phyloP scores from a whole-genome alignment of 2,888 invertebrate genomes.

The Macrophya alboannulata region DNA sequence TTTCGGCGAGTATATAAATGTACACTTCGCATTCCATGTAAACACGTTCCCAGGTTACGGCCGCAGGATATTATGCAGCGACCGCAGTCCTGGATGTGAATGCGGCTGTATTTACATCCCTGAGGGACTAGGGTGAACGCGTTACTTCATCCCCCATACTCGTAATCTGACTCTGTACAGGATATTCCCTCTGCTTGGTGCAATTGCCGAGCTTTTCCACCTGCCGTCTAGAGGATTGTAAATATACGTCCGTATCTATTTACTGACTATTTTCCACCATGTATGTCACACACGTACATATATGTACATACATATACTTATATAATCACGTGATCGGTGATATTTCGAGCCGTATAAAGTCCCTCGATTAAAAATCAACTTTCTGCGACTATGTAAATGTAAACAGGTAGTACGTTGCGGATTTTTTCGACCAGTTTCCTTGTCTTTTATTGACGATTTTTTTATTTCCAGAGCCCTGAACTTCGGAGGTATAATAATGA shows the following conservation, averaged over 20 bases:
- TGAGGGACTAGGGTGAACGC: conserved; percentile 13
- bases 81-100: conserved; percentile 37
- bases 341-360: too few relatives aligned
- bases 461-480: too few relatives aligned
- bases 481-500: too few relatives aligned
- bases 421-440: too few relatives aligned
- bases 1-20: conserved; percentile 10
- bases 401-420: too few relatives aligned
- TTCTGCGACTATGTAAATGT: too few relatives aligned
- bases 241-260: neutral
- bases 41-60: conserved; percentile 5
- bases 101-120: conserved; percentile 38
- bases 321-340: too few relatives aligned
- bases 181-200: neutral
- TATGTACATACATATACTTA: too few relatives aligned
- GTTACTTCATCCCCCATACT: conserved; percentile 36
- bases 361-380: too few relatives aligned
- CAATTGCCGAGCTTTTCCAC: conserved; percentile 10
- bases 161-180: conserved; percentile 12
- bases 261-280: neutral
- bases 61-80: conserved; percentile 22
- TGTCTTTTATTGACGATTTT: too few relatives aligned
- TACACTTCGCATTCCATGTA: neutral
- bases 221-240: conserved; percentile 11
- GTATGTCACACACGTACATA: neutral